Evolutionary conservation across 2,113 vertebrate species (phyloP), one percentile per base, ranked within the genome.

Genomic region (Thryonomys swinderianus): DNA sequence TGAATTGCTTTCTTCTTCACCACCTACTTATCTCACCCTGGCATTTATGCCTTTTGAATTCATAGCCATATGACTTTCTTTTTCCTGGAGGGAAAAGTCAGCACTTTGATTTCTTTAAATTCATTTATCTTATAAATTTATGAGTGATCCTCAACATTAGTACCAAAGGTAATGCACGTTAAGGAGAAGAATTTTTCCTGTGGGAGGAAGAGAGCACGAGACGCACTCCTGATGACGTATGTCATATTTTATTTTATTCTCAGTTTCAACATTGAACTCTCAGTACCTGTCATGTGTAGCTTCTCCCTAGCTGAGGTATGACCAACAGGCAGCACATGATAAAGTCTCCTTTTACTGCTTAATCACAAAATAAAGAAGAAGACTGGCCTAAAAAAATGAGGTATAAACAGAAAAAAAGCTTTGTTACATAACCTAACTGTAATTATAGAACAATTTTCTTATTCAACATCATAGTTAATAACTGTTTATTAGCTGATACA

Each of bases 281-380:
- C 80, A 93, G 59, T 96, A 93, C 53, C 21, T 78, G 78, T 95
- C 64, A 95, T 20, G 90, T 62, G 78, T 84, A 94, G 51, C 88
- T 96, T 95, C 87, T 78, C 62, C 73, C 45, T 85, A 85, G 74
- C 23, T 61, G 71, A 93, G 48, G 93, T 96, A 91, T 96, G 96
- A 88, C 20, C 81, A 88, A 95, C 48, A 97, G 53, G 78, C 51
- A 20, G n/a, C n/a, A 27, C 40, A 83, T 45, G 73, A 87, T 94
- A 21, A 95, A 85, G 90, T 32, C 0, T 85, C 59, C 2, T 94
- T 97, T 94, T 90, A 94, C 91, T 96, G 57, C 12, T 81, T 40
- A 88, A 30, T 69, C 62, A 93, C 37, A 83, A 94, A 95, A 86
- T 74, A 92, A 85, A 85, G 59, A 61, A 11, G 34, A 83, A 59